phyloP scores from a whole-genome alignment of 2,888 invertebrate genomes.

The Amiota communis region DNA sequence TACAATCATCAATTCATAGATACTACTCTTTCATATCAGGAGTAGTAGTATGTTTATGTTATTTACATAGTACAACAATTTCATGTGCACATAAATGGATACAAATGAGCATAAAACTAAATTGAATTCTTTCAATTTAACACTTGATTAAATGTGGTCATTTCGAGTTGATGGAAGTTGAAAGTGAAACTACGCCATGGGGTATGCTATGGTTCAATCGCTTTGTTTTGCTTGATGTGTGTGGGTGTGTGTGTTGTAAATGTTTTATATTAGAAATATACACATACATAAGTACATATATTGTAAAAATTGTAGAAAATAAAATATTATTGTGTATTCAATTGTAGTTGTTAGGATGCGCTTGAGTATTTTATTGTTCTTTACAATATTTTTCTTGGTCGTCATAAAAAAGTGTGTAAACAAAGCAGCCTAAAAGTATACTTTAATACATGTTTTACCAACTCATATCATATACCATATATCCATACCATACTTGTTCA shows the following conservation, averaged over 20 bases:
- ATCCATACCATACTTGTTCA: background rate
- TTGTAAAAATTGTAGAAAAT: too few relatives aligned
- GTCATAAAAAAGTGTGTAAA: background rate
- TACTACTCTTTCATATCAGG: too few relatives aligned
- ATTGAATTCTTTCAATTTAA: constrained; percentile 35
- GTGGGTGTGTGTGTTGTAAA: background rate
- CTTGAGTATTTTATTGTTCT: background rate
- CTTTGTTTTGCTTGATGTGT: too few relatives aligned
- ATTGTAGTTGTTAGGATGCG: background rate
- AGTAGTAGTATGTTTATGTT: too few relatives aligned
- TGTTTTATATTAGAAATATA: too few relatives aligned
- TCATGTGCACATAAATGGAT: too few relatives aligned
- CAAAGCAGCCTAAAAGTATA: background rate
- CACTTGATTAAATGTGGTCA: constrained; percentile 32
- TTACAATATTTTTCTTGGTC: too few relatives aligned
- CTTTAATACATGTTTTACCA: background rate
- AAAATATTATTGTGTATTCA: too few relatives aligned
- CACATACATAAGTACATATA: too few relatives aligned
- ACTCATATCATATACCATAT: too few relatives aligned
- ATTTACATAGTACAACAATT: too few relatives aligned
- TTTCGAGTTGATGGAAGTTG: constrained; percentile 8
- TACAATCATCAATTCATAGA: background rate
- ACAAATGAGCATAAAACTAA: constrained; percentile 22
- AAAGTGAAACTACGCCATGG: constrained; percentile 14
- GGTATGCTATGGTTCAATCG: background rate